Evolutionary conservation across 2,888 invertebrate species (phyloP).

Genomic region (Pardosa pseudoannulata): DNA sequence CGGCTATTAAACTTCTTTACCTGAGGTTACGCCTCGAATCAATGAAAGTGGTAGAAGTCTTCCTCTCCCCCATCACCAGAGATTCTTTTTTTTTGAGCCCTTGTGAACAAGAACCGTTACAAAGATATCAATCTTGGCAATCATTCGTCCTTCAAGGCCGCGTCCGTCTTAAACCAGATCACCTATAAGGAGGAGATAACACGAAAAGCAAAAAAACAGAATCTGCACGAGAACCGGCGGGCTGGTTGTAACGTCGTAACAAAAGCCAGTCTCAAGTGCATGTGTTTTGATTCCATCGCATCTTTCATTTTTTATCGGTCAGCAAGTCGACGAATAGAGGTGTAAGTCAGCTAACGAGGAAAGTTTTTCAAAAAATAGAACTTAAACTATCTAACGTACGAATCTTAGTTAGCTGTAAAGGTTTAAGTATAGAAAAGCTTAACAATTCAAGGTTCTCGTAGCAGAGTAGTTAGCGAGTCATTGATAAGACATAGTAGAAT

Average conservation of each 20-base stretch:
- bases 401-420: no score
- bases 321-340: no score
- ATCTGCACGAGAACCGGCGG: background rate
- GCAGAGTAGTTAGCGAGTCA: no score
- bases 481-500: no score
- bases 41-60: background rate
- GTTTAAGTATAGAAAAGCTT: no score
- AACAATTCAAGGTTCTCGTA: no score
- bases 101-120: background rate
- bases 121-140: background rate
- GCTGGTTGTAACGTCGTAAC: background rate
- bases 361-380: no score
- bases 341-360: no score
- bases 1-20: background rate
- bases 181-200: background rate
- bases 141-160: slow-evolving; percentile 5
- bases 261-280: background rate
- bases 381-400: no score
- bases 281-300: background rate
- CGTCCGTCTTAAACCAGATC: background rate
- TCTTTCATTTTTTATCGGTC: background rate
- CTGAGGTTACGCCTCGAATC: background rate
- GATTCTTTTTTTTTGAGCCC: background rate
- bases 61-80: background rate
- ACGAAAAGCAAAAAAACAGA: background rate